Evolutionary conservation across 23 tunicate species (phyloP), one percentile per base, ranked within the genome.

Genomic region (Phallusia fumigata): DNA sequence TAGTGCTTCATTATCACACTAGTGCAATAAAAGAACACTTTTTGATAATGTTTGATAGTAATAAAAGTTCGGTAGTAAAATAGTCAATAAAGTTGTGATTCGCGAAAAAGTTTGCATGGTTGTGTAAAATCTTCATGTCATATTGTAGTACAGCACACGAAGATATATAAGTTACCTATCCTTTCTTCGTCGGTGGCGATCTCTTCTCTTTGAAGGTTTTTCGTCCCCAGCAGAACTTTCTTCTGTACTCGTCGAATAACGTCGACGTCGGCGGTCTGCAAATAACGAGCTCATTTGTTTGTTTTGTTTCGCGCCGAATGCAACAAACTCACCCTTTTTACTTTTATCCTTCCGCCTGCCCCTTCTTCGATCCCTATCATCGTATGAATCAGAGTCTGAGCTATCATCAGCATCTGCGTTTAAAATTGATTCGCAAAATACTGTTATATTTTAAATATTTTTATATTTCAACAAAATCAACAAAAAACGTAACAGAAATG

Each of bases 191-290:
- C 82, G 52, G 44, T 87, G 65, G 13, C 82, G 53, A 33, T 87
- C 82, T 35, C 74, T 76, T 49, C 97, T 81, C 36, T 82, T 58
- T 30, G 85, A 80, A 19, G 75, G 79, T 80, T 92, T 92, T 35
- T 92, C 97, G 76, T 92, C 97, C 0, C 97, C 97, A 32, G 97
- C 97, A 19, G 97, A 92, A 58, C 97, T 92, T 87, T 92, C 97
- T 76, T 92, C 97, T 24, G 97, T 92, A 88, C 97, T 92, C 10
- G 97, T 92, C 11, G 97, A 92, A 80, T 92, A 87, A 3, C 97
- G 73, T 31, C 97, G 85, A n/a, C 86, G 91, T 47, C 97, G 73
- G 0, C 89, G 89, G 76, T 85, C 95, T 90, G 79, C 22, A 40
- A 16, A 58, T 13, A 21, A 22, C 13, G 13, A 21, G 16, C 69